Evolutionary conservation across 2,888 invertebrate genomes (phyloP), one percentile per base, ranked within the genome.

Genomic region (Alviniconcha strummeri): DNA sequence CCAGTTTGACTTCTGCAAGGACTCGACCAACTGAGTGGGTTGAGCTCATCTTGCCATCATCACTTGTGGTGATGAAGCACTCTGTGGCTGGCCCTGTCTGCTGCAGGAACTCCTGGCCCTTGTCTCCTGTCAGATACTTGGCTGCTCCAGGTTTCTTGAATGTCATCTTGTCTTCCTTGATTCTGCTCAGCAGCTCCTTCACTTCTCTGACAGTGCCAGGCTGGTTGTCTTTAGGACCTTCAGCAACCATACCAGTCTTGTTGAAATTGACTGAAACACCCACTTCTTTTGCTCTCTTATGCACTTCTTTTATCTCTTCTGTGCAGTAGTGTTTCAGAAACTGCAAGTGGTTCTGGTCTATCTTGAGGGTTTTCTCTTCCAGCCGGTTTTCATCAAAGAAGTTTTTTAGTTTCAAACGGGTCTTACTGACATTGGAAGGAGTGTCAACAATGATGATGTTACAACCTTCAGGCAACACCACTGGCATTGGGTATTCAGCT

Each of bases 131-230:
- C 11, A 82, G 82, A n/a, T 82, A 82, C 9, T 17, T 60, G 69
- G 82, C 77, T 17, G 69, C 69, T 13, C 82, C 82, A 15, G 76
- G 82, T 5, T 67, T 75, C 52, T 56, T 69, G 82, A 82, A 82
- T 6, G 82, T 77, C 77, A 75, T 82, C 82, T 82, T 76, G 55
- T 82, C 75, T 36, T 54, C 55, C 55, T 77, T 52, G 75, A 82
- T 82, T 1, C 54, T 69, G 17, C 13, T 52, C 56, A 82, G 36
- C 13, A 82, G 55, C n/a, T 76, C 54, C n/a, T 54, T 76, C 67
- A 77, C 57, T n/a, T 69, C 67, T 5, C 17, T 36, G 11, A 55
- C 67, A 13, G 54, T 52, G 4, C 60, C 56, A 0, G 69, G 56
- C 54, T 77, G 56, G 56, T 56, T n/a, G 52, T 82, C 77, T 17